These are phyloP conservation scores for Cynodonichthys magdalenae DNA, from an alignment of 2,797 vertebrate genomes.

Conservation along the genomic window DNA sequence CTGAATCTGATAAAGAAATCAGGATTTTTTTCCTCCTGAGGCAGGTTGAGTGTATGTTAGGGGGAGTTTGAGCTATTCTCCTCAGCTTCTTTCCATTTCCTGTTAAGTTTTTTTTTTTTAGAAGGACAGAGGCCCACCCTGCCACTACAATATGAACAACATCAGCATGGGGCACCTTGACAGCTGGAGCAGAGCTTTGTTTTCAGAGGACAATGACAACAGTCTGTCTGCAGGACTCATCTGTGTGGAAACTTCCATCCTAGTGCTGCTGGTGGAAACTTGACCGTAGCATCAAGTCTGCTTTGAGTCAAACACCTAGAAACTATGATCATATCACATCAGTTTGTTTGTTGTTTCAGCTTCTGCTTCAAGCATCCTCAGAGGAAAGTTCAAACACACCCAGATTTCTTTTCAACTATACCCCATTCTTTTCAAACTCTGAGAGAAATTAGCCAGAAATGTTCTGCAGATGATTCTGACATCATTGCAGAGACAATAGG, in stretches of 20 bases:
- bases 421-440: slow-evolving; percentile 35
- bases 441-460: slow-evolving; percentile 14
- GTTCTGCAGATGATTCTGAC: slow-evolving; percentile 9
- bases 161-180: slow-evolving; percentile 31
- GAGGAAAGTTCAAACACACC: slow-evolving; percentile 41
- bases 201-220: slow-evolving; percentile 68
- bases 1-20: slow-evolving; percentile 57
- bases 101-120: slow-evolving; percentile 1
- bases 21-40: slow-evolving; percentile 35
- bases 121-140: slow-evolving; percentile 37
- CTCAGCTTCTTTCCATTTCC: slow-evolving; percentile 60
- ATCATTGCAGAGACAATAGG: not conserved
- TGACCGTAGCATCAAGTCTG: slow-evolving; percentile 9
- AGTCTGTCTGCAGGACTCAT: slow-evolving; percentile 32
- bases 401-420: slow-evolving; percentile 52
- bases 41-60: slow-evolving; percentile 17
- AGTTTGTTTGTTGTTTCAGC: slow-evolving; percentile 62
- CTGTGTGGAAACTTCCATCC: slow-evolving; percentile 61
- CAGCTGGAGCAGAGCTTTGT: slow-evolving; percentile 32
- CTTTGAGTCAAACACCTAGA: slow-evolving; percentile 18
- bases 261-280: slow-evolving; percentile 42
- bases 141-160: slow-evolving; percentile 27
- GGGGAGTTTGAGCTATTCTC: slow-evolving; percentile 32
- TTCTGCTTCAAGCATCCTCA: slow-evolving; percentile 37
- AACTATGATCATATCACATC: slow-evolving; percentile 21